Conservation (phyloP, 2,888 invertebrate genomes). For the Lasioglossum vierecki region DNA sequence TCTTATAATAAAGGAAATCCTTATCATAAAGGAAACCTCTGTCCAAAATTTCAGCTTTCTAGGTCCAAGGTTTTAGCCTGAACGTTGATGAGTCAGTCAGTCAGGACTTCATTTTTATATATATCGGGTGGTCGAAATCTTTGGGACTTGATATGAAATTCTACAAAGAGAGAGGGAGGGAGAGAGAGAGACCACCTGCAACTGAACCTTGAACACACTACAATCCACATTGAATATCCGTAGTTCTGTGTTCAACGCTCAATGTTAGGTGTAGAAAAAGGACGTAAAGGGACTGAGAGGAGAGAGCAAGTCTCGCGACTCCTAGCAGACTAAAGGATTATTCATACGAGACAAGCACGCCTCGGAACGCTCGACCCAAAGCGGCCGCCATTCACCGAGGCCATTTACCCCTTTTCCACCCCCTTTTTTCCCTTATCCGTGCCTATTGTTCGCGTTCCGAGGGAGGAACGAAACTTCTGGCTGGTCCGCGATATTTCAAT, state of each 20-base stretch:
- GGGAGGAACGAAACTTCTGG: constrained; percentile 30
- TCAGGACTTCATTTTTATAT: no score
- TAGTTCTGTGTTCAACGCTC: no score
- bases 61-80: no score
- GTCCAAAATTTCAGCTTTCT: no score
- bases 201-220: neutral
- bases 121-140: no score
- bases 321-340: constrained; percentile 20
- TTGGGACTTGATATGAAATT: no score
- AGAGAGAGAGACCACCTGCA: no score
- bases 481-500: constrained; percentile 39
- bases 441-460: constrained; percentile 33
- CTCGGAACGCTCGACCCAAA: constrained; percentile 16
- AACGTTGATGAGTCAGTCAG: no score
- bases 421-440: constrained; percentile 3
- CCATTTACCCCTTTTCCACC: neutral
- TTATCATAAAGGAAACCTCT: no score
- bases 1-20: no score
- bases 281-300: neutral
- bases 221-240: neutral
- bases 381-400: constrained; percentile 1
- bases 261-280: no score
- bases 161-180: no score
- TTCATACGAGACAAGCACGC: constrained; percentile 33
- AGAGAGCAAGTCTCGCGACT: constrained; percentile 13